phyloP scores from a whole-genome alignment of 23 tunicate genomes.

The Halocynthia roretzi region DNA sequence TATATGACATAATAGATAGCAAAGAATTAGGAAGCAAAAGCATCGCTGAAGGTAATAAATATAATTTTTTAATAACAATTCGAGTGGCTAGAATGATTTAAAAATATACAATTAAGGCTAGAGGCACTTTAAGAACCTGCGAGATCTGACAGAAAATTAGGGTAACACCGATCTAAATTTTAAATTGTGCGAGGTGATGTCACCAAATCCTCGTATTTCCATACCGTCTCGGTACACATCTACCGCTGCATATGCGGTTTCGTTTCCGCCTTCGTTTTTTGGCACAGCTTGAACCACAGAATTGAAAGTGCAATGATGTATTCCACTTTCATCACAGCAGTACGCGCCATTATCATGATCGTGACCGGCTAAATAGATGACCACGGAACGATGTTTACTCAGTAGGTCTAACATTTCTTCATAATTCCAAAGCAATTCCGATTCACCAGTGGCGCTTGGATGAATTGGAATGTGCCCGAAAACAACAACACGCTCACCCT shows the following conservation, averaged over 20 bases:
- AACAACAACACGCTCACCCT: background rate
- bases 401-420: slow-evolving; percentile 5
- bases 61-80: too few species aligned
- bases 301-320: slow-evolving; percentile 26
- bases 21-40: too few species aligned
- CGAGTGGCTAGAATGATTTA: too few species aligned
- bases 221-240: slow-evolving; percentile 14
- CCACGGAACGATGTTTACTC: slow-evolving; percentile 9
- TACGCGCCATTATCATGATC: slow-evolving; percentile 15
- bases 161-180: background rate
- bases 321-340: background rate
- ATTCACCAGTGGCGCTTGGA: slow-evolving; percentile 4
- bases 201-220: slow-evolving; percentile 13
- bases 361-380: slow-evolving; percentile 18
- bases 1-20: too few species aligned
- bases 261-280: slow-evolving; percentile 1
- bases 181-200: slow-evolving; percentile 11
- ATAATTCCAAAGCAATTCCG: slow-evolving; percentile 10
- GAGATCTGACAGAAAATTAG: too few species aligned
- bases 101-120: too few species aligned
- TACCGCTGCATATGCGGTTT: slow-evolving; percentile 21
- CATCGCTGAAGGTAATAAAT: too few species aligned
- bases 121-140: too few species aligned
- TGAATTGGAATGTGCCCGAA: slow-evolving; percentile 24
- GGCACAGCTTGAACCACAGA: slow-evolving; percentile 23